A percentile compares a stretch with the other conserved stretches of the same genome.
Evolutionary conservation across 1,140 invertebrate species (phyloP).

Genomic region (Ditylenchus dipsaci): DNA sequence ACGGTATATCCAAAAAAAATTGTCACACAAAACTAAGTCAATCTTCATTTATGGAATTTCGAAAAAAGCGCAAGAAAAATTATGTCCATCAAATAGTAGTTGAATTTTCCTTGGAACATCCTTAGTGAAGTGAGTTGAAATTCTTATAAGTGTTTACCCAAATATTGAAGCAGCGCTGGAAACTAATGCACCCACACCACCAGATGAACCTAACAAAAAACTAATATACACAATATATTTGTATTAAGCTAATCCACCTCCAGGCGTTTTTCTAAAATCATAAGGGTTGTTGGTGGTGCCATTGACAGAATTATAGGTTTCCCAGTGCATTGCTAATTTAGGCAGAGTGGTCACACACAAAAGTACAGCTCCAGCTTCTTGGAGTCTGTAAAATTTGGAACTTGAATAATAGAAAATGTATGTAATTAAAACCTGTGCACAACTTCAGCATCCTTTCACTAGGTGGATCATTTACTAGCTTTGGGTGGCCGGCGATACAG

Average conservation of each 20-base stretch:
- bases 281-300: slow-evolving; percentile 83
- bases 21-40: too few species aligned
- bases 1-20: too few species aligned
- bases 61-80: too few species aligned
- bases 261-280: slow-evolving; percentile 75
- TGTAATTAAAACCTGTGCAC: slow-evolving; percentile 15
- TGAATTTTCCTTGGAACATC: too few species aligned
- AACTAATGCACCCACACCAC: slow-evolving; percentile 23
- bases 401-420: neutral
- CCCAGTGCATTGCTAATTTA: slow-evolving; percentile 70
- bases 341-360: slow-evolving; percentile 76
- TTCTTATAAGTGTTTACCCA: too few species aligned
- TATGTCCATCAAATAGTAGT: too few species aligned
- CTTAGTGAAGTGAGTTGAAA: too few species aligned
- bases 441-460: slow-evolving; percentile 32
- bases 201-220: slow-evolving; percentile 59
- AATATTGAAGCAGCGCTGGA: too few species aligned
- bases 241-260: slow-evolving; percentile 45
- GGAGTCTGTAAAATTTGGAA: slow-evolving; percentile 24
- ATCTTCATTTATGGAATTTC: too few species aligned
- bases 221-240: neutral
- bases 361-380: slow-evolving; percentile 70
- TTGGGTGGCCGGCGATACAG: slow-evolving; percentile 20
- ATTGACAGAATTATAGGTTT: slow-evolving; percentile 73
- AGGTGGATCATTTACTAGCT: slow-evolving; percentile 7